Evolutionary conservation across 2,797 vertebrate genomes (phyloP), one percentile per base, ranked within the genome.

Genomic region (Ptychadena robeensis): DNA sequence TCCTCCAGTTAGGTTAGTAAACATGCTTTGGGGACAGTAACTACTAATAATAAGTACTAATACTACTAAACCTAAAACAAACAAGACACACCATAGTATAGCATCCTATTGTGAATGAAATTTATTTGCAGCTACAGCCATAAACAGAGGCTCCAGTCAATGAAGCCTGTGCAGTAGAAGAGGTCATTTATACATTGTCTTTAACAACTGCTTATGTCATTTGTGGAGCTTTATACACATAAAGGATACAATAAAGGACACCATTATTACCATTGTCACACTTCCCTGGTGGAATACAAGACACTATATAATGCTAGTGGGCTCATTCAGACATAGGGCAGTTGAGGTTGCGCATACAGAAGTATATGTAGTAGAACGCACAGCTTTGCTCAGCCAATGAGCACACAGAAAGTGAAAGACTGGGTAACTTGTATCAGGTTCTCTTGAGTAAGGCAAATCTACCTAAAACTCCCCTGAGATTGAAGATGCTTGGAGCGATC

Each of bases 221-320:
- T 87, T 90, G 87, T 85, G 25, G 85, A 87, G 82, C 74, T 73
- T 65, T 91, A 89, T 92, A 87, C 89, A 92, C 89, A 90, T 63
- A 64, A 37, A 85, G 86, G 87, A 89, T 86, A 90, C 87, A 80
- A 80, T 38, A 86, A 87, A 86, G 78, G 86, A 87, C 85, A 86
- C 79, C 87, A 83, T 32, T 53, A 69, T 79, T 65, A 89, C 86
- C 86, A 91, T 87, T 91, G 91, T 91, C 74, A 82, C 85, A 86
- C 86, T 48, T 65, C 57, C 87, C 72, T 57, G 38, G 53, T 66
- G 86, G 77, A 68, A 81, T 79, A 86, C 71, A 44, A 69, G 80
- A 81, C 79, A 85, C 63, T 44, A 70, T 78, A 78, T 64, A 38
- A 83, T 70, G 65, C 65, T 28, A 84, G 37, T 68, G 53, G 44